phyloP scores from a whole-genome alignment of 2,888 invertebrate genomes.

The Polydrusus pterygomalis region DNA sequence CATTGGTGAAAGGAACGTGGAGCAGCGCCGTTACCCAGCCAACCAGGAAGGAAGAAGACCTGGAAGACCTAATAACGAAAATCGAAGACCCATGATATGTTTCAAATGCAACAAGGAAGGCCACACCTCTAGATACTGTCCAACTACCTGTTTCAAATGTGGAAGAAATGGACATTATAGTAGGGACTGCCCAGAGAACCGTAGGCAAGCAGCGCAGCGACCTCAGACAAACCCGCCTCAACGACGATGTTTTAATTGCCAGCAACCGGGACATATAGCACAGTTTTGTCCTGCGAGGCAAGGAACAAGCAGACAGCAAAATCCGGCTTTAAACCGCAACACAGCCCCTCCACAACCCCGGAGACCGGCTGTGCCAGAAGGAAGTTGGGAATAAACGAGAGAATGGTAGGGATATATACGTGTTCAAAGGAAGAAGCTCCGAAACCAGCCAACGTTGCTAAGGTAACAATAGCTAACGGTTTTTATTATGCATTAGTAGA shows the following conservation, averaged over 20 bases:
- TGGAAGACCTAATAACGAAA: no score
- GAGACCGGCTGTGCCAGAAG: no score
- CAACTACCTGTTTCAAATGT: no score
- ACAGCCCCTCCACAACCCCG: no score
- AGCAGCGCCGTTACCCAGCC: no score
- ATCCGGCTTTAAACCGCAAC: no score
- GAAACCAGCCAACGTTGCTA: background rate
- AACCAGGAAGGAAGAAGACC: background rate
- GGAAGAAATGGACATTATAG: conserved; percentile 18
- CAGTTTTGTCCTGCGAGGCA: background rate
- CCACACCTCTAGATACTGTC: no score
- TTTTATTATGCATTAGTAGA: no score
- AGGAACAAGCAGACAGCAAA: background rate
- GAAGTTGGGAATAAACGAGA: no score
- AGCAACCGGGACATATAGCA: conserved; percentile 7
- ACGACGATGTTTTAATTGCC: background rate
- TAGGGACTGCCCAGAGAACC: conserved; percentile 7
- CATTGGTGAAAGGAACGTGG: background rate
- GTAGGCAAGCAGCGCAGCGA: background rate
- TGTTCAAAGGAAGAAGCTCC: background rate
- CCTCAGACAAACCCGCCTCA: no score
- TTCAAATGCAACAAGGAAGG: no score
- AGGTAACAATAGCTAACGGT: background rate
- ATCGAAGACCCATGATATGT: no score
- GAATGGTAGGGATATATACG: conserved; percentile 21